Conservation (phyloP, 1,140 invertebrate species). For the Carcinoscorpius rotundicauda region DNA sequence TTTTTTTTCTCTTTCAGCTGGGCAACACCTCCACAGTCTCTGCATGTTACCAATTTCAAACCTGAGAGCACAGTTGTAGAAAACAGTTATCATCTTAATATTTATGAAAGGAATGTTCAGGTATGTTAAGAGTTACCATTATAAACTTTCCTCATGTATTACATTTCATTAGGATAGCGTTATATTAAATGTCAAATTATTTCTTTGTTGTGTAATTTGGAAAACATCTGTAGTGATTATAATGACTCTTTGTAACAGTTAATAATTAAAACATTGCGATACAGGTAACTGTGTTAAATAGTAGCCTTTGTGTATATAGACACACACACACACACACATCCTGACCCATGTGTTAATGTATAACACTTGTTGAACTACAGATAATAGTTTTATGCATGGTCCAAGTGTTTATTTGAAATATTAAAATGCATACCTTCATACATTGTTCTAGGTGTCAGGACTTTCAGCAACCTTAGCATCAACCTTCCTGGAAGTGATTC, state of each 20-base stretch:
- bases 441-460: constrained; percentile 40
- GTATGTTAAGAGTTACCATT: constrained; percentile 27
- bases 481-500: constrained; percentile 53
- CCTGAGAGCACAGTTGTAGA: constrained; percentile 49
- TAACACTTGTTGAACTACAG: not conserved
- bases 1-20: constrained; percentile 42
- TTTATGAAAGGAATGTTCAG: constrained; percentile 66
- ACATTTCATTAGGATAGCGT: no score
- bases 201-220: no score
- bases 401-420: not conserved
- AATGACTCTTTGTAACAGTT: not conserved
- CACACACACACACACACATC: not conserved
- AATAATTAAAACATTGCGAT: not conserved
- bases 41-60: constrained; percentile 54
- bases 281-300: not conserved
- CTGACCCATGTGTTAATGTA: not conserved
- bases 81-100: constrained; percentile 52
- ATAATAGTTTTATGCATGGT: not conserved
- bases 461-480: constrained; percentile 42
- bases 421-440: not conserved
- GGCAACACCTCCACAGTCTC: constrained; percentile 52
- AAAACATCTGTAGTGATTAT: no score
- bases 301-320: not conserved
- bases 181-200: no score
- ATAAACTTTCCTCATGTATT: no score